Percentiles rank a stretch among this genome's conserved stretches.
Conservation (phyloP, 2,113 vertebrate species). For the Cavia aperea region DNA sequence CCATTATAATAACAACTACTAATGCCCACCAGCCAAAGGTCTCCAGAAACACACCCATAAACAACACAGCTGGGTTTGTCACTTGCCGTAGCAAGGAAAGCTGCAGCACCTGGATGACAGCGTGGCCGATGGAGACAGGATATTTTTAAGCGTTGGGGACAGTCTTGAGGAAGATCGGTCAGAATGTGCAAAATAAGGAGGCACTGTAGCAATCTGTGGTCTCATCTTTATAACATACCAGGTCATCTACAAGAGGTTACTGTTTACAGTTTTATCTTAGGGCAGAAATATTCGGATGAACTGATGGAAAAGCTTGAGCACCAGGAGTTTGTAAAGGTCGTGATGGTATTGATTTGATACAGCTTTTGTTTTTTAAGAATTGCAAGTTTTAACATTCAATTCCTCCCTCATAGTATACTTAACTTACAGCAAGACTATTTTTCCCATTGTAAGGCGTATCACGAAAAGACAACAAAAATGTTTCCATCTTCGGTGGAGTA, state of each 20-base stretch:
- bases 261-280: not conserved
- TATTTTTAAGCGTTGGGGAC: not conserved
- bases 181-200: not conserved
- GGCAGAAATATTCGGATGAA: not conserved
- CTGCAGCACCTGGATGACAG: fast-evolving
- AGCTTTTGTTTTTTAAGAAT: not conserved
- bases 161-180: not conserved
- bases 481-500: not conserved
- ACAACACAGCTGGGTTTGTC: not conserved
- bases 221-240: not conserved
- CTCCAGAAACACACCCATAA: not conserved
- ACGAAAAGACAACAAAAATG: not conserved
- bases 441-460: not conserved
- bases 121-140: not conserved
- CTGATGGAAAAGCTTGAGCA: not conserved
- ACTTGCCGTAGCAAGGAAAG: not conserved
- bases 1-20: not conserved
- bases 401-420: not conserved
- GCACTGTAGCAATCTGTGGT: not conserved
- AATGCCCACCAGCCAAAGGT: not conserved
- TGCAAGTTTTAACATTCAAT: not conserved
- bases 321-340: not conserved
- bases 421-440: not conserved
- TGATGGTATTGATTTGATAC: not conserved
- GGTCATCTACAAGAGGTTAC: not conserved